phyloP scores from a whole-genome alignment of 2,797 vertebrate species.

The Sebastes diploproa region DNA sequence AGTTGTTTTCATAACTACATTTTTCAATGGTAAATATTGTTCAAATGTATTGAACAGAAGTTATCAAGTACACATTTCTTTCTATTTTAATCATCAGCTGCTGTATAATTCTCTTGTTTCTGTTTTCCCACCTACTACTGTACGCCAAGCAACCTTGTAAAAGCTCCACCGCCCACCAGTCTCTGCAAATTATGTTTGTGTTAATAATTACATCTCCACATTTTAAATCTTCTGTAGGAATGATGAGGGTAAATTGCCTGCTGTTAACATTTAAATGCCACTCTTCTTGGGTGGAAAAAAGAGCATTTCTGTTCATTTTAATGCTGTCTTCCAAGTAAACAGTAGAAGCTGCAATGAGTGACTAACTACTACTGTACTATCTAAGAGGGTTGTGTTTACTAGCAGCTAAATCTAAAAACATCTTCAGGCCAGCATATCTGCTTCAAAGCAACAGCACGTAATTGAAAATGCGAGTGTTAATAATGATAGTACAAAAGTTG shows the following conservation, averaged over 20 bases:
- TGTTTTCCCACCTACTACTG: slow-evolving; percentile 3
- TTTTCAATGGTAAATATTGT: background rate
- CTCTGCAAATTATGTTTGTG: slow-evolving; percentile 15
- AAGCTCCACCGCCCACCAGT: background rate
- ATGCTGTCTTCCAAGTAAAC: slow-evolving; percentile 13
- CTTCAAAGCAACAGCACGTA: slow-evolving; percentile 30
- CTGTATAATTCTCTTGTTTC: background rate
- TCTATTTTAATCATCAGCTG: background rate
- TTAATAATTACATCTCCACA: background rate
- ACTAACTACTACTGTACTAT: slow-evolving; percentile 18
- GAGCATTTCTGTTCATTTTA: background rate
- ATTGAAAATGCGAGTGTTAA: slow-evolving; percentile 47
- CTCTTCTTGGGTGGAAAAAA: background rate
- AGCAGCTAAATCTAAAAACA: slow-evolving; percentile 23
- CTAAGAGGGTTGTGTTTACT: slow-evolving; percentile 10
- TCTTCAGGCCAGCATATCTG: slow-evolving; percentile 11
- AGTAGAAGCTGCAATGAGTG: background rate
- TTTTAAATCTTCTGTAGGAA: background rate
- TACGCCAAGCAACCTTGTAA: background rate
- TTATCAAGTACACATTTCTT: background rate
- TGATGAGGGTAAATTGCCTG: background rate
- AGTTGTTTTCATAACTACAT: background rate
- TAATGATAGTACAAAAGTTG: slow-evolving; percentile 44
- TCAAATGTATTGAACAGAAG: background rate
- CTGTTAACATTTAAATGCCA: slow-evolving; percentile 11